Percentiles rank a stretch among this genome's conserved stretches.
Evolutionary conservation across 2,888 invertebrate genomes (phyloP).

Genomic region (Euplexia lucipara): DNA sequence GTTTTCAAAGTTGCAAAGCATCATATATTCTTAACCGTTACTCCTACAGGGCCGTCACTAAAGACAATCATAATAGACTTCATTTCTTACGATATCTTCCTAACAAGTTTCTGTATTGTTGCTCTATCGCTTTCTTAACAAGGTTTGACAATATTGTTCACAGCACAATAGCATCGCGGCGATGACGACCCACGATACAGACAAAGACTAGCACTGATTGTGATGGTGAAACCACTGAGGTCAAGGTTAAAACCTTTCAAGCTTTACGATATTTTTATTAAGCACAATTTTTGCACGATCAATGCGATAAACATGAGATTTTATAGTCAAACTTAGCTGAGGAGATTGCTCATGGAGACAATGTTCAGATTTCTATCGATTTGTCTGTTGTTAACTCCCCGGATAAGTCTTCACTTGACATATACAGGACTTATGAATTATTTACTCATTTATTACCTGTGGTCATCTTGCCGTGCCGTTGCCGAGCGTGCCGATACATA

Average conservation of each 20-base stretch:
- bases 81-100: slow-evolving; percentile 44
- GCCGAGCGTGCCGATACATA: slow-evolving; percentile 33
- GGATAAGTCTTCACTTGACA: slow-evolving; percentile 12
- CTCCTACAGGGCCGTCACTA: slow-evolving; percentile 12
- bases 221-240: slow-evolving; percentile 59
- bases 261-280: slow-evolving; percentile 60
- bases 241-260: slow-evolving; percentile 64
- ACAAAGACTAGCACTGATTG: slow-evolving; percentile 63
- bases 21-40: slow-evolving; percentile 24
- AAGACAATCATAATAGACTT: slow-evolving; percentile 43
- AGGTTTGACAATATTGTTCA: slow-evolving; percentile 69
- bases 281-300: slow-evolving; percentile 43
- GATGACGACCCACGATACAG: slow-evolving; percentile 64
- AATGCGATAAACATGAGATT: slow-evolving; percentile 44
- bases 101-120: slow-evolving; percentile 49
- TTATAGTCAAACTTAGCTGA: slow-evolving; percentile 33
- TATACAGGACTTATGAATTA: slow-evolving; percentile 43
- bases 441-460: slow-evolving; percentile 35
- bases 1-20: background rate
- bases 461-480: slow-evolving; percentile 2
- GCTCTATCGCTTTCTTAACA: slow-evolving; percentile 60
- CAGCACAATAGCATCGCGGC: slow-evolving; percentile 61
- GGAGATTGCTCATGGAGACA: slow-evolving; percentile 17
- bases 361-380: slow-evolving; percentile 42
- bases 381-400: slow-evolving; percentile 14